A percentile compares a stretch with the other conserved stretches of the same genome.
Conservation (phyloP, 2,888 invertebrate genomes). For the Notodonta dromedarius region DNA sequence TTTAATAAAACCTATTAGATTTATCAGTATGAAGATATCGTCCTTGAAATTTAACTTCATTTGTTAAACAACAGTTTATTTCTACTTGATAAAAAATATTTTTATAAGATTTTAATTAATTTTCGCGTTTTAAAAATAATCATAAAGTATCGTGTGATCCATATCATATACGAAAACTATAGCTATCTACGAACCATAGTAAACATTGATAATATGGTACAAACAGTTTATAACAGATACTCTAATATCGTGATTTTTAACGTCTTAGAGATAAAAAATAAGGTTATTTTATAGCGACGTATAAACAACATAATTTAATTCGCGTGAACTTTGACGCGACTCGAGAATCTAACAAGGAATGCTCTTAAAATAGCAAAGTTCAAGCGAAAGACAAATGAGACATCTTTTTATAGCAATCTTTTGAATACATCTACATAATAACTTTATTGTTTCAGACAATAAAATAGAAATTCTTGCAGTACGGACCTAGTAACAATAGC, state of each 20-base stretch:
- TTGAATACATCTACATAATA: slow-evolving; percentile 9
- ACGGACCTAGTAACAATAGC: background rate
- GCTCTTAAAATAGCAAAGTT: slow-evolving; percentile 2
- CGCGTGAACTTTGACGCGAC: background rate
- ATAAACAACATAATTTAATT: background rate
- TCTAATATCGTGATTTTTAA: background rate
- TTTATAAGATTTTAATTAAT: too few species aligned
- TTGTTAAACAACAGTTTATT: too few species aligned
- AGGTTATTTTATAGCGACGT: background rate
- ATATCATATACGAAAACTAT: too few species aligned
- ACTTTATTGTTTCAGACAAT: background rate
- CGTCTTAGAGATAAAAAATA: background rate
- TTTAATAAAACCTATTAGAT: too few species aligned
- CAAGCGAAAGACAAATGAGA: slow-evolving; percentile 3
- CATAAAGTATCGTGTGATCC: too few species aligned
- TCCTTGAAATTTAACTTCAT: too few species aligned
- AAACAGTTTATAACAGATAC: too few species aligned
- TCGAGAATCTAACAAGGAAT: background rate
- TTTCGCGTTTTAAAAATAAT: too few species aligned
- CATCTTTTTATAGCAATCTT: slow-evolving; percentile 1
- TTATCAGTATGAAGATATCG: too few species aligned
- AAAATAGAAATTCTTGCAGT: background rate
- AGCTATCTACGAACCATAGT: too few species aligned
- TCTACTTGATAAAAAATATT: too few species aligned
- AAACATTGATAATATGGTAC: too few species aligned